A percentile compares a stretch with the other conserved stretches of the same genome.
These are phyloP conservation scores for Gymnocephalus cernua DNA, from an alignment of 2,113 vertebrate species.

Conservation along the genomic window DNA sequence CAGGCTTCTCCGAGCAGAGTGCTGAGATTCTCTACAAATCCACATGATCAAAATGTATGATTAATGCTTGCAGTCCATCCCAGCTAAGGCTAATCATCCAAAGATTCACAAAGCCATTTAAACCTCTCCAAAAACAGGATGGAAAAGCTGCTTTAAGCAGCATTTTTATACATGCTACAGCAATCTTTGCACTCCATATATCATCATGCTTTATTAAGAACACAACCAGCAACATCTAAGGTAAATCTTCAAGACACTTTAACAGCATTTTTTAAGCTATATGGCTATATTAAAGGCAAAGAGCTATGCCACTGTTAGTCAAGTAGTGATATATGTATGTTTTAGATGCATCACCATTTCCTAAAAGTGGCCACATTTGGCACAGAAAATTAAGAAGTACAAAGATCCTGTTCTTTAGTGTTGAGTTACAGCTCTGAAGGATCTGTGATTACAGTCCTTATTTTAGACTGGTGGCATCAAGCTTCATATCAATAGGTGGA, in stretches of 20 bases:
- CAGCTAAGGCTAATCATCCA: slow-evolving; percentile 63
- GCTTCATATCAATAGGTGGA: slow-evolving; percentile 54
- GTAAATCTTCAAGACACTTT: slow-evolving; percentile 52
- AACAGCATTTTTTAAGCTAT: slow-evolving; percentile 38
- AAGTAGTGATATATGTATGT: slow-evolving; percentile 16
- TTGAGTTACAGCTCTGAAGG: slow-evolving; percentile 58
- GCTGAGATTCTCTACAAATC: slow-evolving; percentile 55
- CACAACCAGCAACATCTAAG: slow-evolving; percentile 46
- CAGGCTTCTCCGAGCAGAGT: slow-evolving; percentile 31
- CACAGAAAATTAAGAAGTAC: slow-evolving; percentile 21
- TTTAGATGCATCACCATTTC: slow-evolving; percentile 41
- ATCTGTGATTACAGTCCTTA: slow-evolving; percentile 70
- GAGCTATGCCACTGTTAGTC: background rate
- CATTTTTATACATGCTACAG: slow-evolving; percentile 52
- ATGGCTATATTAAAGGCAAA: slow-evolving; percentile 35
- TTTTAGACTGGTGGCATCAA: slow-evolving; percentile 56
- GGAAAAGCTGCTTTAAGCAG: slow-evolving; percentile 55
- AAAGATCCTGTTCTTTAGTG: slow-evolving; percentile 40
- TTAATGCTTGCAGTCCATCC: slow-evolving; percentile 69
- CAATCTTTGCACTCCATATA: slow-evolving; percentile 41
- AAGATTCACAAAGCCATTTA: slow-evolving; percentile 68
- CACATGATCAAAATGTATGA: slow-evolving; percentile 70
- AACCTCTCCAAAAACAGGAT: slow-evolving; percentile 55
- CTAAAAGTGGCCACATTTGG: slow-evolving; percentile 19
- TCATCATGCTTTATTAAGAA: slow-evolving; percentile 63